Percentiles rank a stretch among this genome's conserved stretches.
Conservation (phyloP, 2,888 invertebrate species). For the Laothoe populi region DNA sequence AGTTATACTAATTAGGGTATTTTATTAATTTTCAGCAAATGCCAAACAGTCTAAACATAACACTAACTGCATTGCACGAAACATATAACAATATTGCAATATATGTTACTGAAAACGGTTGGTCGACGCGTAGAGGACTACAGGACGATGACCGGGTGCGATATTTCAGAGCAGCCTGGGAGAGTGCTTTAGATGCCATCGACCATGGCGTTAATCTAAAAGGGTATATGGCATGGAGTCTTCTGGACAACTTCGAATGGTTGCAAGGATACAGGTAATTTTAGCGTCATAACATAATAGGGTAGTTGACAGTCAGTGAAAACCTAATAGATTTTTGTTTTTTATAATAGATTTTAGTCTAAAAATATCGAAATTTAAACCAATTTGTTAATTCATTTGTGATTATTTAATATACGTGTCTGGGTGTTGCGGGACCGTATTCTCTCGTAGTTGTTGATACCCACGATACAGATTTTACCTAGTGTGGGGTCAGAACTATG, state of each 20-base stretch:
- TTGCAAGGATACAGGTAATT: conserved; percentile 77
- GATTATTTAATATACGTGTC: no score
- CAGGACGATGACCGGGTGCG: conserved; percentile 71
- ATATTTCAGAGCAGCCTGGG: conserved; percentile 68
- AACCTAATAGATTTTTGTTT: no score
- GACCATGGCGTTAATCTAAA: conserved; percentile 72
- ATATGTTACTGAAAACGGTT: conserved; percentile 86
- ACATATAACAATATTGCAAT: conserved; percentile 79
- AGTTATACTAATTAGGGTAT: no score
- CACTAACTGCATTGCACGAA: conserved; percentile 74
- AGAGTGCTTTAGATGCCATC: conserved; percentile 66
- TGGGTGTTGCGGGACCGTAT: no score
- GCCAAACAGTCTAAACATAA: conserved; percentile 84
- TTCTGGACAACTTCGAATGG: conserved; percentile 89
- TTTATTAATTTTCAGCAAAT: conserved; percentile 59
- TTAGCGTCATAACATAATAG: not conserved
- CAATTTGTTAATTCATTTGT: no score
- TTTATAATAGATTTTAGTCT: no score
- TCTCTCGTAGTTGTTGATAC: no score
- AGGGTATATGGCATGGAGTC: conserved; percentile 86
- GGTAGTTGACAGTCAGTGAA: no score
- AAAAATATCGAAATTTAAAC: no score
- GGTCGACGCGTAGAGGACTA: conserved; percentile 63
- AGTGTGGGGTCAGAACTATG: no score
- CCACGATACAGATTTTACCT: no score